Conservation (phyloP, 2,113 vertebrate genomes). For the Cairina moschata region DNA sequence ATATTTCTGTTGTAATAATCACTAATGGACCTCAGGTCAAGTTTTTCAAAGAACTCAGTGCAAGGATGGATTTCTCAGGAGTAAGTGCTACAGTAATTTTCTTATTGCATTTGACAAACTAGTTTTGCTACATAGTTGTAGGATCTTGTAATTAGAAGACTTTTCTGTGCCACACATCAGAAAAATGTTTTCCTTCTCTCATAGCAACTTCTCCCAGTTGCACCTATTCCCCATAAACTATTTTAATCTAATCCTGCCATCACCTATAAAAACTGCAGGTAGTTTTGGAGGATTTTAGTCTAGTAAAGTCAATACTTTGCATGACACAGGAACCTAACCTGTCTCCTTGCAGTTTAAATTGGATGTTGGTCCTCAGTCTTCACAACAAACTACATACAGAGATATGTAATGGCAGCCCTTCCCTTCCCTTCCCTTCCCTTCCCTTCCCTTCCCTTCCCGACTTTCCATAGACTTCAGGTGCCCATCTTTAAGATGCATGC, state of each 20-base stretch:
- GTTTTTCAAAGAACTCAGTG: not conserved
- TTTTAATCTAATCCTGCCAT: not conserved
- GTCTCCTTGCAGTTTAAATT: not conserved
- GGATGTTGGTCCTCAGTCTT: not conserved
- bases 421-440: not conserved
- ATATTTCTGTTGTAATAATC: not conserved
- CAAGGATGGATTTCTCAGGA: not conserved
- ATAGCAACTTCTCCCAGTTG: not conserved
- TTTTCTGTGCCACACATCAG: not conserved
- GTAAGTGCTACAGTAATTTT: not conserved
- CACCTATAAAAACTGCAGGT: not conserved
- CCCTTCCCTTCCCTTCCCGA: too few species aligned
- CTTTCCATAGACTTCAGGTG: not conserved
- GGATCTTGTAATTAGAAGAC: not conserved
- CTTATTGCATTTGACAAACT: not conserved
- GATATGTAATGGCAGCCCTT: not conserved
- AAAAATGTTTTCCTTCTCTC: not conserved
- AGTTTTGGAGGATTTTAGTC: not conserved
- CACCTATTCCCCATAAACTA: not conserved
- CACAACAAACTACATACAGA: not conserved
- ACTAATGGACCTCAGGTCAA: not conserved
- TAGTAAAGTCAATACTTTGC: not conserved
- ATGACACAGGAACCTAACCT: not conserved
- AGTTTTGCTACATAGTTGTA: constrained; percentile 9
- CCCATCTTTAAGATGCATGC: fast-evolving